Evolutionary conservation across 2,888 invertebrate species (phyloP), one percentile per base, ranked within the genome.

Genomic region (Archaeoteleia sp.): DNA sequence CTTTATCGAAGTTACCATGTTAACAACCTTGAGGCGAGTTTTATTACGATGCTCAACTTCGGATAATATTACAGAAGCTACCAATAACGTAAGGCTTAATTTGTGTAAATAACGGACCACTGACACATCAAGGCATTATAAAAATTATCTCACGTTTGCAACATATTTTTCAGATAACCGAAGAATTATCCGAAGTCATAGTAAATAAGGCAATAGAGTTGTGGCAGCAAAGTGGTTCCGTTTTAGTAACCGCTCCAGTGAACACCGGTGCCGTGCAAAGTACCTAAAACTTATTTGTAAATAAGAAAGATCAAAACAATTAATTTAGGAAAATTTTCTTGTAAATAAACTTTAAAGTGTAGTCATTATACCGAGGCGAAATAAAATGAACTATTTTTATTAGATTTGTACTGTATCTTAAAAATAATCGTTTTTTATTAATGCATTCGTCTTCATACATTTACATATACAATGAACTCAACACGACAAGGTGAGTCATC

Each of bases 131-230:
- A n/a, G n/a, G n/a, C n/a, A n/a, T n/a, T n/a, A n/a, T n/a, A 35
- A 17, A 6, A 2, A 34, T 32, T 8, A 12, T 43, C 10, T 17
- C 30, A 23, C 35, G 17, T 34, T 43, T 35, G 25, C 63, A 8
- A 46, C 37, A 30, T 67, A 53, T 70, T 63, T 86, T 87, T 39
- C 82, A 94, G 93, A 90, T 94, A 72, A 90, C 92, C 1, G 92
- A 93, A 80, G 94, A 95, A 85, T 90, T 90, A 74, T 91, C 93
- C 70, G 95, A 95, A 81, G 89, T 93, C 1, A 92, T 95, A 63
- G 94, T 93, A 0, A 94, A 92, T 79, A 94, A 95, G 86, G 92
- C 94, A 0, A 92, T 95, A 3, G 95, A 95, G 77, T 87, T 93
- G 15, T 43, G 95, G 93, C 94, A 94, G 80, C 92, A 92, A 80